These are phyloP conservation scores for Brachymystax lenok DNA, from an alignment of 2,797 vertebrate species.

Conservation along the genomic window DNA sequence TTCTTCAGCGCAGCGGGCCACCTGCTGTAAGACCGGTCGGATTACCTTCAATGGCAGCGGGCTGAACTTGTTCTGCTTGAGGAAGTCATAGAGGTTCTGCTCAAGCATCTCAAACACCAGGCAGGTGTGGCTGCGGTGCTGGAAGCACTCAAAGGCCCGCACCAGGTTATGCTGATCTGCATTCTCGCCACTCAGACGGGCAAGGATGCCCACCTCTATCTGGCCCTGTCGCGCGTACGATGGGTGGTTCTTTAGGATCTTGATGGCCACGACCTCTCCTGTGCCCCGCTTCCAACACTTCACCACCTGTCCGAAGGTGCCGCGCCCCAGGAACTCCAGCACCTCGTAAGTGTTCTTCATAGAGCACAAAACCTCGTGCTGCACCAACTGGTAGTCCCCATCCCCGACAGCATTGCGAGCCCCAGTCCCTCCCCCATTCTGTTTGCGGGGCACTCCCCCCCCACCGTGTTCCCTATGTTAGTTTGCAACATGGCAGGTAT, in stretches of 20 bases:
- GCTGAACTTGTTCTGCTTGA: conserved; percentile 99
- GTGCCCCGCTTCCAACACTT: conserved; percentile 99
- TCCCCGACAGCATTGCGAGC: conserved; percentile 72
- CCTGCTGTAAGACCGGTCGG: conserved; percentile 96
- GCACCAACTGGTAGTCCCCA: conserved; percentile 97
- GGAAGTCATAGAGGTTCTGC: conserved; percentile 98
- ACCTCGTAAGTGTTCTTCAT: conserved; percentile 99
- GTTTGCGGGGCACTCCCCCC: conserved; percentile 75
- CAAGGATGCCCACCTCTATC: conserved; percentile 97
- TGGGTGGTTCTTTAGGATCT: conserved; percentile 98
- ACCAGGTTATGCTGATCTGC: conserved; percentile 98
- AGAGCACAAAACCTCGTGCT: conserved; percentile 96
- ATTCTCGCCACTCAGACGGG: conserved; percentile 94
- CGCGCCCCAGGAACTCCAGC: conserved; percentile 96
- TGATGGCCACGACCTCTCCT: conserved; percentile 94
- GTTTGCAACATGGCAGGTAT: conserved; percentile 93
- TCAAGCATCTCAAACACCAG: conserved; percentile 99
- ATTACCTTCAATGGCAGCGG: conserved; percentile 97
- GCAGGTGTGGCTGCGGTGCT: conserved; percentile 97
- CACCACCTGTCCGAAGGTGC: conserved; percentile 98
- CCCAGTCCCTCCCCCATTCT: conserved; percentile 59
- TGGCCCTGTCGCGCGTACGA: conserved; percentile 97
- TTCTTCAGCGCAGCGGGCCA: conserved; percentile 97
- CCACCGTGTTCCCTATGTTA: conserved; percentile 77
- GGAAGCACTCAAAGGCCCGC: conserved; percentile 97